Evolutionary conservation across 2,888 invertebrate genomes (phyloP), one percentile per base, ranked within the genome.

Genomic region (Ormyrus thymus): DNA sequence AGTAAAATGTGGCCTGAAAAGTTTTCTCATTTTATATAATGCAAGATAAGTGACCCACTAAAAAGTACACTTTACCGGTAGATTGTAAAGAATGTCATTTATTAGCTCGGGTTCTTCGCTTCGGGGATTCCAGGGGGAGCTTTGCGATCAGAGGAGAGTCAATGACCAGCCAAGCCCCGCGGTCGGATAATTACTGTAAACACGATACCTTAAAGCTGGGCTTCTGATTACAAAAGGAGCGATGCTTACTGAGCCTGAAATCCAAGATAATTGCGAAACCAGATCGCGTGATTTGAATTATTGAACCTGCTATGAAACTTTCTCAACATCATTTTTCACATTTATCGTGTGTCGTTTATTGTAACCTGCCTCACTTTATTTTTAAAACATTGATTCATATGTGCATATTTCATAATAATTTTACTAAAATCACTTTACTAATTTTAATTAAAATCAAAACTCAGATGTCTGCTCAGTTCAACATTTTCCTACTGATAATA

Each of bases 221-320:
- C 68, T 61, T 75, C 66, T 2, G 46, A 59, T 75, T 75, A 68
- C 61, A 75, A 75, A 75, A 53, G 59, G 4, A 45, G 29, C 29
- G 66, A 46, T 68, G n/a, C 55, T 66, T 53, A 6, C 53, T n/a
- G 48, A 74, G 50, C 43, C 50, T 76, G 76, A 69, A 69, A 76
- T 62, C 53, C 55, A 69, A 76, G 76, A 61, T 76, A 62, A 76
- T 76, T 76, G 76, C 69, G 76, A 61, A 69, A 76, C 69, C 61
- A 10, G 75, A 75, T 51, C 66, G 10, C 50, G 76, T 50, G 11
- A 62, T 69, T 69, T 62, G n/a, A 76, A 69, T 76, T 62, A 76
- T 76, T 55, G 76, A 46, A 0, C 45, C 9, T 48, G 46, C 45
- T 48, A 43, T 11, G 7, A 55, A 9, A n/a, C 45, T 45, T 3